Percentiles rank a stretch among this genome's conserved stretches.
phyloP scores from a whole-genome alignment of 2,888 invertebrate species.

The Pristionchus fissidentatus region DNA sequence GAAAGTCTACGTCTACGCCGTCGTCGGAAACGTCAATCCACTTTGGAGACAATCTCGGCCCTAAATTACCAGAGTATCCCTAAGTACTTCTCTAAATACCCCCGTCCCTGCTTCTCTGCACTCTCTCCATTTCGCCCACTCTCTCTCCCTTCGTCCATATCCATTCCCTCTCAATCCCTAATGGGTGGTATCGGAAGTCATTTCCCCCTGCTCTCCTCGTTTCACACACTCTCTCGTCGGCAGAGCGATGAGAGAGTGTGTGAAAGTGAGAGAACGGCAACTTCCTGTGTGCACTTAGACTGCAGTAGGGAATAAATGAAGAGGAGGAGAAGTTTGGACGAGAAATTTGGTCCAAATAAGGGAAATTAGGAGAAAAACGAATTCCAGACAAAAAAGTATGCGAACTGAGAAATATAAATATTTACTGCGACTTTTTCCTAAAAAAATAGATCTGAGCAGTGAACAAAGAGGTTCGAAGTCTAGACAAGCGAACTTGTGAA shows the following conservation, averaged over 20 bases:
- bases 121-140: too few relatives aligned
- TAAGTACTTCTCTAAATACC: too few relatives aligned
- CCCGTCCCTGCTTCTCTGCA: too few relatives aligned
- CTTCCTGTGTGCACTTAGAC: conserved; percentile 17
- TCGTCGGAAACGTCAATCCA: too few relatives aligned
- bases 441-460: too few relatives aligned
- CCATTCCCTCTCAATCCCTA: neutral
- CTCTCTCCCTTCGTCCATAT: too few relatives aligned
- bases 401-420: neutral
- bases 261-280: neutral
- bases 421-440: conserved; percentile 5
- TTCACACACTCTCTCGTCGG: neutral
- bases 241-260: neutral
- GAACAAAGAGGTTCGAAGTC: too few relatives aligned
- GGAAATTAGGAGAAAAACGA: neutral
- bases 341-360: too few relatives aligned
- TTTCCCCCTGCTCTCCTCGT: neutral
- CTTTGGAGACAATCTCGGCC: too few relatives aligned
- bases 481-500: too few relatives aligned
- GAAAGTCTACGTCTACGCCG: too few relatives aligned
- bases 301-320: neutral
- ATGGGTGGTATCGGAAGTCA: conserved; percentile 34
- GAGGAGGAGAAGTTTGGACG: neutral
- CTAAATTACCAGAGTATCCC: too few relatives aligned
- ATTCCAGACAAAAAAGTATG: neutral